Base-by-base conservation (phyloP, 2,888 invertebrate species). In the Phorcus lineatus region DNA sequence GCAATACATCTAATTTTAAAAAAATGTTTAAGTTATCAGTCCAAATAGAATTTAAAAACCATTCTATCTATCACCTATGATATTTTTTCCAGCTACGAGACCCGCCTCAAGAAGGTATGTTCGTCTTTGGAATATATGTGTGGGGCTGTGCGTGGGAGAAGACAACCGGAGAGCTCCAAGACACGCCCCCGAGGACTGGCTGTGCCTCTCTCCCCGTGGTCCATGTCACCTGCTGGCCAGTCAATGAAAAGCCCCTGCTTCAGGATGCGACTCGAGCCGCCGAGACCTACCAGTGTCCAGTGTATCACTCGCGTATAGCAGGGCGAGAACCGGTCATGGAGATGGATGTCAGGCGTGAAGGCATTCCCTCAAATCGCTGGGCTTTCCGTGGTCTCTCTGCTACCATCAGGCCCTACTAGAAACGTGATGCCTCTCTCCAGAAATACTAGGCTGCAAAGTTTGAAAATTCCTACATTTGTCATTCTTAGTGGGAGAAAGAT, bases 141-240 rank as follows among this genome's bases (percentile, higher is more conserved):
- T 93, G 93, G 93, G 93, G 92, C 22, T 93, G 92, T 86, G 88
- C 90, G 74, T 93, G 91, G 91, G 93, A 93, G 85, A 93, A 92
- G 85, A 92, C 92, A 36, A 91, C 91, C 2, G 90, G 91, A 19
- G 93, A 93, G 67, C 88, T 93, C 19, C 87, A 90, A 80, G 93
- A 93, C 84, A 82, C 88, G 11, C 91, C 92, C 6, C 90, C 91
- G n/a, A 84, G 90, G 11, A 87, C 88, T 17, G 88, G 88, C 74
- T 91, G 88, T 77, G 90, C 91, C 55, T 82, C 90, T 11, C 85
- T 93, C 28, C 93, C 93, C 13, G 92, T 93, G 1, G 89, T 93
- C n/a, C 92, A 92, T 80, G 87, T 93, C 74, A 92, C 92, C 17
- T 92, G 91, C 84, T 90, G 90, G 89, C 91, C 91, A 0, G 82